phyloP scores from a whole-genome alignment of 2,113 vertebrate genomes.

The Xyrauchen texanus region DNA sequence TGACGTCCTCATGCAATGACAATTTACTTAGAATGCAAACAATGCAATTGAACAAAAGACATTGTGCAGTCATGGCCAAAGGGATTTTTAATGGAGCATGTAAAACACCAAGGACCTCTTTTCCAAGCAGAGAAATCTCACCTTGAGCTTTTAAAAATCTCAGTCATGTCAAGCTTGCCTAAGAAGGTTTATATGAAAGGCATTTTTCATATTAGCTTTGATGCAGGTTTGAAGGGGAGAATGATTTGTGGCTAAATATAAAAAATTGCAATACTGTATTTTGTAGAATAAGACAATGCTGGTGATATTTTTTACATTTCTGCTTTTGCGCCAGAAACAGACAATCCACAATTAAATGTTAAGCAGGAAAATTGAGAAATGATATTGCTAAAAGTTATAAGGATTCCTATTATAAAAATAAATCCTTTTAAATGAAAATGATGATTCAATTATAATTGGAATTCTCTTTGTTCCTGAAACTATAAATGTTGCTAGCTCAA shows the following conservation, averaged over 20 bases:
- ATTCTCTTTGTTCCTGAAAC: not conserved
- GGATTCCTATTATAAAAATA: too few relatives aligned
- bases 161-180: not conserved
- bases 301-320: slow-evolving; percentile 16
- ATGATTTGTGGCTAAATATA: not conserved
- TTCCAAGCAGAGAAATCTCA: slow-evolving; percentile 1
- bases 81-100: not conserved
- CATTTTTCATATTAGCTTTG: not conserved
- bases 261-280: slow-evolving; percentile 26
- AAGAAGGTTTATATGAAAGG: slow-evolving; percentile 18
- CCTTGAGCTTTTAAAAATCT: not conserved
- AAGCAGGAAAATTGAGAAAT: not conserved
- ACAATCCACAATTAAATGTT: not conserved
- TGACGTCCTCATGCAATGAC: slow-evolving; percentile 85
- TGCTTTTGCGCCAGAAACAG: not conserved
- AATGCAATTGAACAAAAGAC: not conserved
- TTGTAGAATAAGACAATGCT: slow-evolving; percentile 21
- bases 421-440: not conserved
- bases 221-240: not conserved
- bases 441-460: not conserved
- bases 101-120: not conserved
- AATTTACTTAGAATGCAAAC: not conserved
- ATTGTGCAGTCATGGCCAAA: not conserved
- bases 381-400: too few relatives aligned
- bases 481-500: not conserved